Evolutionary conservation across 1,140 invertebrate genomes (phyloP), one percentile per base, ranked within the genome.

Genomic region (Musca vetustissima): DNA sequence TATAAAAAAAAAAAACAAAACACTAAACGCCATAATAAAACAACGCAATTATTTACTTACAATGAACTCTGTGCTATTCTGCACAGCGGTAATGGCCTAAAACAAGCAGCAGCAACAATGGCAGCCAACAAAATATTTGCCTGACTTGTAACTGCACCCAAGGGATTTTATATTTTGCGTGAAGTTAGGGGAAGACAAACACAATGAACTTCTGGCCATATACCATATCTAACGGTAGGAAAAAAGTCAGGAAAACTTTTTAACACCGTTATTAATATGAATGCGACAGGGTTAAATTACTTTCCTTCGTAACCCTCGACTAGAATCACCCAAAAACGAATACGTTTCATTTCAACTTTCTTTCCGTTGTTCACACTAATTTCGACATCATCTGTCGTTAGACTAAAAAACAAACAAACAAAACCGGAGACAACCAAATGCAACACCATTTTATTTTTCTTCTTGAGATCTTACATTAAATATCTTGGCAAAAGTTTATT

Each of bases 221-320:
- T n/a, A n/a, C n/a, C 36, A 43, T 43, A 43, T 43, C 36, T 43
- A 43, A 43, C 11, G 32, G 36, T 21, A 52, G 21, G 21, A 19
- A 52, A 61, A n/a, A 61, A 61, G 22, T 7, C 4, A 59, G 32
- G 32, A 8, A 59, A 61, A 61, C 57, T 61, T 61, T 61, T 61
- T 61, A 61, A 61, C 36, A 61, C 57, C 17, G 57, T 61, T 61
- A 61, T 61, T 61, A 61, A 61, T 61, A 61, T 19, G 57, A 61
- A 61, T 11, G 19, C 57, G 36, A 61, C 57, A 61, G 57, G 57
- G 57, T 36, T 61, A 36, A 36, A 43, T 61, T 61, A 61, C 57
- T 36, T 61, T 61, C 55, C 25, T 28, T 32, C n/a, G n/a, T n/a
- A n/a, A 32, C 28, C 3, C 7, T 13, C 36, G 11, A 13, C 36